Conservation (phyloP, 2,888 invertebrate genomes). For the Perizoma affinitatum region DNA sequence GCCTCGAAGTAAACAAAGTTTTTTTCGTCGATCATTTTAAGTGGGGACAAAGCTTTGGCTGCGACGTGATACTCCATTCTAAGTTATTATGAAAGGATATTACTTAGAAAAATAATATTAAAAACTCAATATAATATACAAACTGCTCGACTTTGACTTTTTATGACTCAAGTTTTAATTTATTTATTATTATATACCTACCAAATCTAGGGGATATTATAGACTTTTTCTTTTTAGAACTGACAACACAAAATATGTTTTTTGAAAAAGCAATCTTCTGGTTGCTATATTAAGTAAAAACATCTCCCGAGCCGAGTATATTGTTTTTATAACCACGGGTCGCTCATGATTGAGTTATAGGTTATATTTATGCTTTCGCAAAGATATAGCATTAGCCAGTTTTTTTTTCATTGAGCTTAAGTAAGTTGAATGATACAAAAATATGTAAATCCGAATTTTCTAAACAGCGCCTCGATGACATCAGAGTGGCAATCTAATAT, state of each 20-base stretch:
- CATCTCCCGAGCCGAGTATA: conserved; percentile 4
- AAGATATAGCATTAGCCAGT: conserved; percentile 2
- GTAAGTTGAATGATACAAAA: conserved; percentile 5
- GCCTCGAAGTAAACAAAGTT: conserved; percentile 44
- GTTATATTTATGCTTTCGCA: too few relatives aligned
- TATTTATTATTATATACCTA: too few relatives aligned
- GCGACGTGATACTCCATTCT: conserved; percentile 2
- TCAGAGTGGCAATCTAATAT: conserved; percentile 31
- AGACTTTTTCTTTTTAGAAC: conserved; percentile 1
- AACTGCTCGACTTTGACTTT: too few relatives aligned
- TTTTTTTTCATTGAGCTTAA: conserved; percentile 5
- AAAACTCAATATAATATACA: too few relatives aligned
- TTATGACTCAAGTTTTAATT: too few relatives aligned
- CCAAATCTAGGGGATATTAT: too few relatives aligned
- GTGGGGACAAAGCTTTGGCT: conserved; percentile 33
- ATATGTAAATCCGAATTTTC: conserved; percentile 19
- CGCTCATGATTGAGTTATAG: conserved; percentile 23
- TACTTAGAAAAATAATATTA: too few relatives aligned
- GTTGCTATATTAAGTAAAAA: conserved; percentile 38
- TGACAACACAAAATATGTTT: not conserved
- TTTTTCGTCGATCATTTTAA: conserved; percentile 53
- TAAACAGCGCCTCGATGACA: conserved; percentile 16
- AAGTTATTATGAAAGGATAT: not conserved
- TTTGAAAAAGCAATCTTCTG: conserved; percentile 36
- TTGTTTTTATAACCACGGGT: too few relatives aligned